Evolutionary conservation across 2,113 vertebrate species (phyloP), one percentile per base, ranked within the genome.

Genomic region (Tylochromis polylepis): DNA sequence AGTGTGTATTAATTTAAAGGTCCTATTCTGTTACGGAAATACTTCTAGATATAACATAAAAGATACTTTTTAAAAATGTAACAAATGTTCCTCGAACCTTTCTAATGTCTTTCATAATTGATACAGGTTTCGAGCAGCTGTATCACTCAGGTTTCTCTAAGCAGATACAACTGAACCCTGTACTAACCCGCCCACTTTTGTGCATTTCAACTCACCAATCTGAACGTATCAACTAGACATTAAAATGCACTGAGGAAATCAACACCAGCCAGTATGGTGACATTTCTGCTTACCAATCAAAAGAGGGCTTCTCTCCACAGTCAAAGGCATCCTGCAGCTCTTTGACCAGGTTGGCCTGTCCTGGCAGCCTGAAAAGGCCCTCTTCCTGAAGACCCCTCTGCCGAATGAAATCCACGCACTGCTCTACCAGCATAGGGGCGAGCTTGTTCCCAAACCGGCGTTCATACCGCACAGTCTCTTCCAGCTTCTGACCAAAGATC

Each of bases 271-370:
- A 8, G 8, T 9, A 5, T 8, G 7, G 38, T 55, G 5, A 16
- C 4, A 5, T 57, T 79, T 55, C 79, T 36, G 56, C 92, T 92
- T 96, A 99, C 99, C 98, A 97, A 96, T 99, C 98, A 88, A 99
- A 99, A 4, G 97, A 96, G 1, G 99, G 99, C 79, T 99, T 99
- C 87, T 99, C 99, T 82, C 98, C 98, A 49, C 98, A 99, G 94
- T 99, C 98, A 59, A 99, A 99, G 0, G 98, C 98, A 57, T 99
- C 98, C 93, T 99, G 98, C 29, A 99, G 95, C 93, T 99, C 98
- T 93, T 99, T 99, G 79, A 99, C 99, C 5, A 99, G 97, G 87
- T 99, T 99, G 7, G 99, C 98, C 91, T 99, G 98, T 20, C 99
- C 99, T 0, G 99, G 98, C 29, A 99, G 94, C 10, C 98, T 95